Evolutionary conservation across 2,888 invertebrate genomes (phyloP).

Genomic region (Amphipoea oculea): DNA sequence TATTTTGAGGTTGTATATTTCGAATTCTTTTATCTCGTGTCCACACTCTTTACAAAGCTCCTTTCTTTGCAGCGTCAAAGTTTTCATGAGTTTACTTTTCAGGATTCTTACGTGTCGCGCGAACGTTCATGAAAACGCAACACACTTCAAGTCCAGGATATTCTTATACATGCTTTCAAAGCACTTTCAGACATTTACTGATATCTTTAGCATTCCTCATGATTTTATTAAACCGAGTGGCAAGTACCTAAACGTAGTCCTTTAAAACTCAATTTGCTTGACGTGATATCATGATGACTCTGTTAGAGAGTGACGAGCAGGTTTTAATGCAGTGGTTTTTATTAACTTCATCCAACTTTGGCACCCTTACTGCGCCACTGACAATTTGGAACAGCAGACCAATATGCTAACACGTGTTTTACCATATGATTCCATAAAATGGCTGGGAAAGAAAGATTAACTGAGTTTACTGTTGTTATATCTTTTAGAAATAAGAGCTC

Average conservation of each 20-base stretch:
- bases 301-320: slow-evolving; percentile 18
- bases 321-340: slow-evolving; percentile 31
- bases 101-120: neutral
- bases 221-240: neutral
- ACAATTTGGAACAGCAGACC: slow-evolving; percentile 25
- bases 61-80: slow-evolving; percentile 4
- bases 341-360: slow-evolving; percentile 42
- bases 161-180: slow-evolving; percentile 5
- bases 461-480: neutral
- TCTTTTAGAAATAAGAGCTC: neutral
- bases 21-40: neutral
- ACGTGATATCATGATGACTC: slow-evolving; percentile 4
- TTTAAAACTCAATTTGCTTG: slow-evolving; percentile 13
- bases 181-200: neutral
- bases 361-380: neutral
- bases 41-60: neutral
- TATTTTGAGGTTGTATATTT: slow-evolving; percentile 1
- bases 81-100: slow-evolving; percentile 19
- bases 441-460: neutral
- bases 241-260: neutral
- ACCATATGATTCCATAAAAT: neutral
- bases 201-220: neutral
- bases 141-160: slow-evolving; percentile 3
- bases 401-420: neutral
- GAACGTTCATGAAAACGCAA: neutral